Evolutionary conservation across 1,140 invertebrate species (phyloP), one percentile per base, ranked within the genome.

Genomic region (Diachasmimorpha longicaudata): DNA sequence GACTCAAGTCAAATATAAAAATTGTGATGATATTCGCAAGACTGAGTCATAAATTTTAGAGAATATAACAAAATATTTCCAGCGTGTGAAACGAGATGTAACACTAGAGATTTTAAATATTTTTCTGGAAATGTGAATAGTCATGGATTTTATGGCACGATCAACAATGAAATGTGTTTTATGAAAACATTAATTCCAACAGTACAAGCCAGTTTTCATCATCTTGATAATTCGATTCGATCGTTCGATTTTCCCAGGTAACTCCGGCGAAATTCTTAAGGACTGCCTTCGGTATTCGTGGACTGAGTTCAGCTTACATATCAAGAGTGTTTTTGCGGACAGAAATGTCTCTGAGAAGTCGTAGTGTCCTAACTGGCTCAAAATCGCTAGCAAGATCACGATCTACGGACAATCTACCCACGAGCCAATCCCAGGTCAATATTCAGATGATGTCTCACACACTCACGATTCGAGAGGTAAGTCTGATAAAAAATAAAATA

Each of bases 371-470:
- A 77, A 92, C 92, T 74, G 93, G 93, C 72, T 92, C 93, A 25
- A 91, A 93, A 81, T 91, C 92, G 77, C 88, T 96, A 80, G 91
- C 93, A 48, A 90, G 94, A 81, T 95, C 95, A 66, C 90, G 94
- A 80, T 97, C 95, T 23, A 94, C 93, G 58, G 96, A 97, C 88
- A 96, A 96, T 90, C 89, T 97, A 79, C 95, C 95, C 72, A 96
- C 95, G 82, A 96, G 95, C 89, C 95, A 97, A 85, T 96, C 95
- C 66, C 96, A 97, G 91, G 93, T 95, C 87, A 96, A 96, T 89
- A 96, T 97, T 77, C 95, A 96, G 88, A 96, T 96, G 95, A 94
- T 96, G 91, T 97, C 95, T 16, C 95, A 96, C 84, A 97, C 96
- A 48, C 91, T 97, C 76, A 96, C 95, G 77, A 96, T 97, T 82